Base-by-base conservation (phyloP, 1,140 invertebrate species). In the Ostrea edulis region DNA sequence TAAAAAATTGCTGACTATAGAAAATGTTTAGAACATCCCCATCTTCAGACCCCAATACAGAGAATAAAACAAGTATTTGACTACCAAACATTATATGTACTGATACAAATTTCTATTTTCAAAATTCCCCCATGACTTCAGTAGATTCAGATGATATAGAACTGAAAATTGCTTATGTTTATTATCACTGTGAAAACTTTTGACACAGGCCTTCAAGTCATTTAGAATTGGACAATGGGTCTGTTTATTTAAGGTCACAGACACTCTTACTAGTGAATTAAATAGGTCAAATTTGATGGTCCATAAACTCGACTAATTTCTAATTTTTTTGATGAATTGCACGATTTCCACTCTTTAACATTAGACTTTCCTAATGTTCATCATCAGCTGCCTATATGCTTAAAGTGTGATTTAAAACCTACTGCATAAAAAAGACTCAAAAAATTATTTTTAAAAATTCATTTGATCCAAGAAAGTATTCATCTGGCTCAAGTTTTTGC, bases 221-320 rank as follows among this genome's bases (percentile, higher is more conserved):
- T 62, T 44, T 44, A 44, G n/a, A 62, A n/a, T 2, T 62, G 55
- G 55, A 62, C 14, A 7, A 62, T 62, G 20, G 17, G 17, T 62
- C 55, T 62, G 55, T 62, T 62, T 62, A 62, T 62, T 62, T 62
- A 62, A 62, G 55, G 55, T 62, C 55, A 62, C 55, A 17, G 55
- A 7, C 17, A 62, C 55, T 62, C n/a, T 62, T 17, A 62, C n/a
- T 62, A 62, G 17, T 62, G 17, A n/a, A n/a, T 62, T 62, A 77
- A 77, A 77, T 77, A 25, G 68, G 68, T 77, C 68, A 77, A 35
- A 77, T 12, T 77, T 77, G 29, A 77, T 77, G 68, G 11, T 22
- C 9, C 68, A 77, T 25, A 77, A 77, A 77, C 55, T 62, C 55
- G 55, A n/a, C 55, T 62, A 62, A 62, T 20, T n/a, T 62, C 55